Conservation (phyloP, 2,888 invertebrate genomes). For the Cosmia trapezina region DNA sequence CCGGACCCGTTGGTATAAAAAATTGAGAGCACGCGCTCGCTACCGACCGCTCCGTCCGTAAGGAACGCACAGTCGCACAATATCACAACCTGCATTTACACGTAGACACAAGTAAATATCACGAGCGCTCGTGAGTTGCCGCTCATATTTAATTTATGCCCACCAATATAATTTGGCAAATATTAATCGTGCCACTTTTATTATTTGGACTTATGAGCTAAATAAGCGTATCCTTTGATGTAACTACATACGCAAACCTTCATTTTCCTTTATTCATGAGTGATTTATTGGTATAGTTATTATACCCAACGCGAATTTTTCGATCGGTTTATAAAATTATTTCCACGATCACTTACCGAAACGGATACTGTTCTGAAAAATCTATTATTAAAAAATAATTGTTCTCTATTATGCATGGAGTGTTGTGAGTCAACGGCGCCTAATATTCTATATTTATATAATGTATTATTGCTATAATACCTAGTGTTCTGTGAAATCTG, state of each 20-base stretch:
- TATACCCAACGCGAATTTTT: constrained; percentile 20
- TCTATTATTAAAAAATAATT: constrained; percentile 55
- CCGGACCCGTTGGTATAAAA: constrained; percentile 5
- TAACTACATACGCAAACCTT: constrained; percentile 38
- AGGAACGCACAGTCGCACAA: constrained; percentile 4
- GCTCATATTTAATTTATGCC: constrained; percentile 36
- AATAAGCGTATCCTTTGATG: constrained; percentile 48
- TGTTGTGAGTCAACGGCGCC: constrained; percentile 39
- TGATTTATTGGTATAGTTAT: constrained; percentile 9
- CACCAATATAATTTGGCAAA: constrained; percentile 38
- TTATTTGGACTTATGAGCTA: constrained; percentile 41
- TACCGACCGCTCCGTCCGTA: not conserved
- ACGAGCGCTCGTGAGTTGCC: not conserved
- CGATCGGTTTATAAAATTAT: constrained; percentile 28
- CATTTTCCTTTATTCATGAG: constrained; percentile 10
- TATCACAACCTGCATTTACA: not conserved
- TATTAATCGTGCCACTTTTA: constrained; percentile 29
- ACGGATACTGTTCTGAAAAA: constrained; percentile 53
- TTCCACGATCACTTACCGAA: constrained; percentile 42
- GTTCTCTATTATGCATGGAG: constrained; percentile 51
- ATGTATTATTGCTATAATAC: constrained; percentile 50
- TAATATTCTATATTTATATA: constrained; percentile 42
- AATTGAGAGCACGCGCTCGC: not conserved
- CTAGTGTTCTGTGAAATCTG: constrained; percentile 52
- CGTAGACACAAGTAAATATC: not conserved